Percentiles rank a stretch among this genome's conserved stretches.
Evolutionary conservation across 1,140 invertebrate genomes (phyloP).

Genomic region (Aphidius gifuensis): DNA sequence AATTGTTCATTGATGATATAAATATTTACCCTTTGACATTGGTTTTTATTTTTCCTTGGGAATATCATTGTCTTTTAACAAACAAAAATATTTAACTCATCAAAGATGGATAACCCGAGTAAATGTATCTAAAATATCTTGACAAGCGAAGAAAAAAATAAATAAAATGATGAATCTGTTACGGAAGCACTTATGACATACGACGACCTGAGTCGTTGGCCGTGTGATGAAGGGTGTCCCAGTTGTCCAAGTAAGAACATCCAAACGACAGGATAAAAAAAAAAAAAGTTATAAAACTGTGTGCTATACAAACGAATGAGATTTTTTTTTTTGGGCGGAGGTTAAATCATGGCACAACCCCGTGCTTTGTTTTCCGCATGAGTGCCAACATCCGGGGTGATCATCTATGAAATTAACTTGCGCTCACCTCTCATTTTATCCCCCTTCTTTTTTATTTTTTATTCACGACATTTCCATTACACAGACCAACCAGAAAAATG

Average conservation of each 20-base stretch:
- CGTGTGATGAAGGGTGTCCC: conserved; percentile 26
- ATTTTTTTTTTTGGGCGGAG: conserved; percentile 1
- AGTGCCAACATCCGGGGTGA: conserved; percentile 50
- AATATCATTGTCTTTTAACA: too few species aligned
- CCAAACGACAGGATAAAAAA: conserved; percentile 13
- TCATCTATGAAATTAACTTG: conserved; percentile 58
- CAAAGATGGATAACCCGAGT: conserved; percentile 10
- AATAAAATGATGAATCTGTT: conserved; percentile 54
- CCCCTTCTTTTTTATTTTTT: conserved; percentile 47
- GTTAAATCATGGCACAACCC: conserved; percentile 23
- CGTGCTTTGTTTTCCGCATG: conserved; percentile 55
- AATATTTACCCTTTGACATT: too few species aligned
- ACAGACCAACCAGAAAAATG: conserved; percentile 15
- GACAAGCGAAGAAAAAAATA: neutral
- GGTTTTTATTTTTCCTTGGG: too few species aligned
- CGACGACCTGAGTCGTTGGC: conserved; percentile 31
- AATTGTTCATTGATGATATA: too few species aligned
- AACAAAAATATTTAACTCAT: too few species aligned
- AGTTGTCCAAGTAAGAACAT: conserved; percentile 20
- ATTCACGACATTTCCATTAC: conserved; percentile 10
- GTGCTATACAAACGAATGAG: conserved; percentile 3
- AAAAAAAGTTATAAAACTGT: neutral
- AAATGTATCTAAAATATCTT: too few species aligned
- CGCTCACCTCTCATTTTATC: conserved; percentile 29
- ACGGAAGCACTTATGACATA: conserved; percentile 56